A percentile compares a stretch with the other conserved stretches of the same genome.
These are phyloP conservation scores for Odontothrips loti DNA, from an alignment of 2,888 invertebrate genomes.

Conservation along the genomic window DNA sequence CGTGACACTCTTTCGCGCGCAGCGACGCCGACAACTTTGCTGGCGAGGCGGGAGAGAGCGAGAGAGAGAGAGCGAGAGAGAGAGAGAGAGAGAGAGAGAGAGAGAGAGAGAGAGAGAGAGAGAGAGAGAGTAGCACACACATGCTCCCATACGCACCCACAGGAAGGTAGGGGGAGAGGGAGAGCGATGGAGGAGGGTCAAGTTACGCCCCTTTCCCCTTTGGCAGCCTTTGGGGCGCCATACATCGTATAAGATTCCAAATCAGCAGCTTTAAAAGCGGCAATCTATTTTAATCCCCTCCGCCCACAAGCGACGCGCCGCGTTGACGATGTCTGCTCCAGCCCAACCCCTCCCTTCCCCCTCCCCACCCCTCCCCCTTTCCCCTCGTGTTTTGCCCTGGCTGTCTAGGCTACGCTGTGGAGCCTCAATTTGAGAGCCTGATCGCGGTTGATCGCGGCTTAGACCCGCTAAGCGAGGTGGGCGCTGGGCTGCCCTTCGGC, in stretches of 20 bases:
- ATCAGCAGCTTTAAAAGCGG: constrained; percentile 26
- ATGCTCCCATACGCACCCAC: no score
- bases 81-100: no score
- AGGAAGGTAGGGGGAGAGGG: neutral
- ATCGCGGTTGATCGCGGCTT: neutral
- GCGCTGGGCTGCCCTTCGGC: no score
- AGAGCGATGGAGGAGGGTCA: neutral
- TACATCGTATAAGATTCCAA: constrained; percentile 25
- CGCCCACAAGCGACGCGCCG: neutral
- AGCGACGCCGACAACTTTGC: constrained; percentile 5
- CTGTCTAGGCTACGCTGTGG: neutral
- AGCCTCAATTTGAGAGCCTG: constrained; percentile 4
- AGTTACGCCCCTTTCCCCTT: constrained; percentile 24
- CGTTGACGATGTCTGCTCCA: neutral
- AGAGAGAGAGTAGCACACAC: no score
- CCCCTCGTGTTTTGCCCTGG: neutral
- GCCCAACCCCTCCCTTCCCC: neutral
- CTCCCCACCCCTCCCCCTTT: neutral
- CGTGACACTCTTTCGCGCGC: neutral
- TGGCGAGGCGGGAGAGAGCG: neutral
- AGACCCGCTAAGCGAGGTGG: neutral
- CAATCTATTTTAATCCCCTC: constrained; percentile 21
- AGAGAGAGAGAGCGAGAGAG: neutral
- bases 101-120: neutral
- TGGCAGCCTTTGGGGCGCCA: constrained; percentile 5